Percentiles rank a stretch among this genome's conserved stretches.
These are phyloP conservation scores for Tipula confusa DNA, from an alignment of 2,888 invertebrate species.

Conservation along the genomic window DNA sequence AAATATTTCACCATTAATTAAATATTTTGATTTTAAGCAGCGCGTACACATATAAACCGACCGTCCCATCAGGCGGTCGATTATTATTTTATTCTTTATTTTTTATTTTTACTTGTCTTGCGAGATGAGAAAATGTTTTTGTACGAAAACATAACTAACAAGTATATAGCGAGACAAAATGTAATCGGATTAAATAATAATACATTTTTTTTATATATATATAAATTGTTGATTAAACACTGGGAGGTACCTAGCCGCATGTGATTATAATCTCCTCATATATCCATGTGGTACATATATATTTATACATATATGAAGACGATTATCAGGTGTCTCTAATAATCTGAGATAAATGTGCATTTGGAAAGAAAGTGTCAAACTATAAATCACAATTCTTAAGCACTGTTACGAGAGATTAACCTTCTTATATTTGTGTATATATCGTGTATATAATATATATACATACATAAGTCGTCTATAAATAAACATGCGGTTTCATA, in stretches of 20 bases:
- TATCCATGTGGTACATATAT: neutral
- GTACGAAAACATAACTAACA: neutral
- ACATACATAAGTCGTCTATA: neutral
- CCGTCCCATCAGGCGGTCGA: slow-evolving; percentile 17
- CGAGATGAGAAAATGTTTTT: neutral
- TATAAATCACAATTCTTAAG: slow-evolving; percentile 6
- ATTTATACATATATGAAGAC: neutral
- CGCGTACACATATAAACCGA: neutral
- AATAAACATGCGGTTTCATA: neutral
- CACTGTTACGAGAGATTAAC: neutral
- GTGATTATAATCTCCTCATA: neutral
- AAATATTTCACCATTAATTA: slow-evolving; percentile 25
- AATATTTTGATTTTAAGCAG: slow-evolving; percentile 20
- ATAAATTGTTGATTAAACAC: slow-evolving; percentile 20
- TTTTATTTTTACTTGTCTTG: neutral
- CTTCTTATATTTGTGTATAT: neutral
- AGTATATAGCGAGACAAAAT: neutral
- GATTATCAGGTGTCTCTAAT: slow-evolving; percentile 20
- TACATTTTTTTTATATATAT: neutral
- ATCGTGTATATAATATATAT: neutral
- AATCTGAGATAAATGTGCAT: slow-evolving; percentile 16
- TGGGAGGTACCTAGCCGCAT: slow-evolving; percentile 6
- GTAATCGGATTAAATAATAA: neutral
- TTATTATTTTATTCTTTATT: neutral
- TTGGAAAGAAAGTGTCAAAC: slow-evolving; percentile 12